Base-by-base conservation (phyloP, 2,113 vertebrate genomes). In the Okapia johnstoni region DNA sequence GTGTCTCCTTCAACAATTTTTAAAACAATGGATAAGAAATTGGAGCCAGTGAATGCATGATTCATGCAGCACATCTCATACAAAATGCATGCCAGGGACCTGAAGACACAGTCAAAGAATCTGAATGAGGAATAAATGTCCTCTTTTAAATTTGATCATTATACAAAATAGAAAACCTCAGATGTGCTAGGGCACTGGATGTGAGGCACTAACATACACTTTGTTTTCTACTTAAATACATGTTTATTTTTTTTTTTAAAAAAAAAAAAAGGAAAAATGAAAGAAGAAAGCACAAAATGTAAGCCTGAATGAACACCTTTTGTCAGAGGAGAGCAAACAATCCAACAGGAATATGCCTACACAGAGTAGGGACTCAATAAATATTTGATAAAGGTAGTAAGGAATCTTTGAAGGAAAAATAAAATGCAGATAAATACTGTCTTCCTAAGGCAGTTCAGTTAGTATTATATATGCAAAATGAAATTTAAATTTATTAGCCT, bases 1-100 rank as follows among this genome's bases (percentile, higher is more conserved):
- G 99, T 99, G 66, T 98, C 93, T 2, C 99, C 99, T 90, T 99
- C 99, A 40, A 99, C 99, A 73, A 99, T 99, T 98, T 99, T 99
- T 97, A 99, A 96, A 92, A 99, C 98, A 25, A 99, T 98, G 2
- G 99, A 99, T 92, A 99, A 98, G 98, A 99, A 99, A 97, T 97
- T 99, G 85, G 99, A 99, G 23, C 99, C 99, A 60, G 98, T 94
- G 97, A 99, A 99, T n/a, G 99, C 99, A 7, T 99, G 99, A 63
- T 97, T 98, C 99, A 99, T 97, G 90, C 99, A 99, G 97, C 99
- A 99, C 98, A 99, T 99, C 98, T 99, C 99, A 28, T 99, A 99
- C n/a, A 99, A 98, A 96, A 99, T 98, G 93, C 99, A 99, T 17
- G 99, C 99, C 97, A 99, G 97, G 50, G 99, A 99, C 99, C 99